These are phyloP conservation scores for Mystacides longicornis DNA, from an alignment of 2,888 invertebrate species.

Conservation along the genomic window DNA sequence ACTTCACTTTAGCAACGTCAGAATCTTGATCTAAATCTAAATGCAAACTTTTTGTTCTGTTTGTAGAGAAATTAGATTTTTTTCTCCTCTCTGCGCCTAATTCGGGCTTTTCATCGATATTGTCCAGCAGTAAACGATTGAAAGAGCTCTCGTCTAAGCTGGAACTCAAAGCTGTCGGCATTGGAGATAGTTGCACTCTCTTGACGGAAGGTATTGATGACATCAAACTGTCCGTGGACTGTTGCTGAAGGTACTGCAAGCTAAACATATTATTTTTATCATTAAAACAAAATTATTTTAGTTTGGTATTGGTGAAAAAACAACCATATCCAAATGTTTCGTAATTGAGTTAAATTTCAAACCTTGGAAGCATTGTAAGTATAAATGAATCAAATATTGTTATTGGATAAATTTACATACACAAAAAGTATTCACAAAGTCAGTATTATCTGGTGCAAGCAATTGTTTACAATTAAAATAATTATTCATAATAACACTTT, in stretches of 20 bases:
- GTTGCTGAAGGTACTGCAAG: conserved; percentile 57
- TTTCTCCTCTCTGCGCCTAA: conserved; percentile 30
- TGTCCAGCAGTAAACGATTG: conserved; percentile 31
- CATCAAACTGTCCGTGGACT: conserved; percentile 38
- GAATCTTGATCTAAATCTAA: conserved; percentile 16
- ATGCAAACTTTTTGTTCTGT: conserved; percentile 29
- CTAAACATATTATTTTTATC: no score
- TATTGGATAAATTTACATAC: no score
- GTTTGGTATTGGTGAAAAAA: no score
- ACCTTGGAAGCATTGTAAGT: no score
- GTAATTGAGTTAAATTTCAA: no score
- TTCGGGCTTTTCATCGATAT: conserved; percentile 28
- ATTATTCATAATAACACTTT: no score
- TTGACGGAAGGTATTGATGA: conserved; percentile 29
- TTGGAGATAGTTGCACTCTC: conserved; percentile 19
- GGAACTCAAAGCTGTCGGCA: conserved; percentile 22
- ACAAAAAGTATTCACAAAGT: no score
- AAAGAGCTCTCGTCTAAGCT: conserved; percentile 33
- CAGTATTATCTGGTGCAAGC: no score
- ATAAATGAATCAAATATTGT: no score
- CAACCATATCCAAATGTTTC: no score
- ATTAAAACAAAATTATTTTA: no score
- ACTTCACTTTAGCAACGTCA: conserved; percentile 36
- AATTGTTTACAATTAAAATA: no score
- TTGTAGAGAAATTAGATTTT: conserved; percentile 34